phyloP scores from a whole-genome alignment of 1,140 invertebrate genomes.

The Nephila pilipes region DNA sequence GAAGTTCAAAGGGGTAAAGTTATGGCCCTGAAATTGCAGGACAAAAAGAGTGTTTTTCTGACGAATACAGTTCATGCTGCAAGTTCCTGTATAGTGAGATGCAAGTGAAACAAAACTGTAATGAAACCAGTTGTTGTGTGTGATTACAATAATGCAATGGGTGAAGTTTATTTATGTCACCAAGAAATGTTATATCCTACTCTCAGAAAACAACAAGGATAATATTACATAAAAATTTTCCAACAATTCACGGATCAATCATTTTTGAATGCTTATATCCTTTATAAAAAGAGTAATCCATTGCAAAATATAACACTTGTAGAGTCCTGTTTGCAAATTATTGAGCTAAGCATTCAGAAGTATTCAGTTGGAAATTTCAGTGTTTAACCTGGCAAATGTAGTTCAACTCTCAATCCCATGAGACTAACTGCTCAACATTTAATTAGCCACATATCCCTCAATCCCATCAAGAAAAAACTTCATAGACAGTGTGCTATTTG shows the following conservation, averaged over 20 bases:
- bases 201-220: slow-evolving; percentile 1
- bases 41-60: background rate
- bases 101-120: too few relatives aligned
- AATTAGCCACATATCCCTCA: background rate
- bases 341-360: background rate
- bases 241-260: slow-evolving; percentile 25
- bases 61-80: background rate
- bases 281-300: too few relatives aligned
- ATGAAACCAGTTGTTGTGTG: too few relatives aligned
- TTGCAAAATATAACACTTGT: slow-evolving; percentile 4
- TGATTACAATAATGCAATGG: too few relatives aligned
- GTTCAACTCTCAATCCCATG: too few relatives aligned
- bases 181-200: slow-evolving; percentile 35
- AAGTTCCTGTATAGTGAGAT: background rate
- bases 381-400: background rate
- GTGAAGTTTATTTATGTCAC: slow-evolving; percentile 8
- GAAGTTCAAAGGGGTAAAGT: slow-evolving; percentile 31
- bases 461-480: slow-evolving; percentile 19
- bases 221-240: slow-evolving; percentile 60
- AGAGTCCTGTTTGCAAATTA: slow-evolving; percentile 32
- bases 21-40: too few relatives aligned
- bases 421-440: slow-evolving; percentile 35
- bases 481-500: background rate
- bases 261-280: slow-evolving; percentile 30
- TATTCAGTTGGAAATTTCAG: background rate